A percentile compares a stretch with the other conserved stretches of the same genome.
Conservation (phyloP, 2,113 vertebrate genomes). For the Syrmaticus mikado region DNA sequence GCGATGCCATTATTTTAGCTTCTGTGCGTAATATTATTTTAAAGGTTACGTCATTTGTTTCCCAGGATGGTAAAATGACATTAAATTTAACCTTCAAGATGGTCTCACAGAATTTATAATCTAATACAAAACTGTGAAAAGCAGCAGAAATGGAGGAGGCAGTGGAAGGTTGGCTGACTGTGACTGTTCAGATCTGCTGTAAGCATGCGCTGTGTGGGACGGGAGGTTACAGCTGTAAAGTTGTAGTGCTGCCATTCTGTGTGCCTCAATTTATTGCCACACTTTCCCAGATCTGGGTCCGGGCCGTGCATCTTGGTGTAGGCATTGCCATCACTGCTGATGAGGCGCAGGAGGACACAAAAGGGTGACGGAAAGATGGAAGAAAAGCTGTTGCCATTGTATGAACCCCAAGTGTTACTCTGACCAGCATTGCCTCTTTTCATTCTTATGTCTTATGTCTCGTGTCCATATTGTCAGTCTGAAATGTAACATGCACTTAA, state of each 20-base stretch:
- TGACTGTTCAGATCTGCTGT: neutral
- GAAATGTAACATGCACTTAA: neutral
- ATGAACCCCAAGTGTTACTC: neutral
- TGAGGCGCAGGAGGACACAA: neutral
- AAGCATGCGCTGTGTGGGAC: fast-evolving
- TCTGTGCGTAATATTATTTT: neutral
- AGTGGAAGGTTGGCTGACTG: neutral
- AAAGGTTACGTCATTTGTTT: constrained; percentile 28
- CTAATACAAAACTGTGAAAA: neutral
- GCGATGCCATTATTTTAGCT: neutral
- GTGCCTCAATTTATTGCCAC: neutral
- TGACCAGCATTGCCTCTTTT: neutral
- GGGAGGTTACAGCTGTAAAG: fast-evolving
- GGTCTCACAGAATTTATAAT: too few species aligned
- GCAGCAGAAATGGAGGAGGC: neutral
- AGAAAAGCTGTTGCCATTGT: neutral
- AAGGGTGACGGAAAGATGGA: neutral
- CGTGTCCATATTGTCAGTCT: neutral
- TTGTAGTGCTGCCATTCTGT: neutral
- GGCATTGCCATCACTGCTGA: neutral
- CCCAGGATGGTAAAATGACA: neutral
- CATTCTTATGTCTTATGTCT: constrained; percentile 6
- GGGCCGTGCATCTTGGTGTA: fast-evolving
- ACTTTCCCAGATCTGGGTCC: neutral
- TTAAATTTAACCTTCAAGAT: neutral